Evolutionary conservation across 1,140 invertebrate species (phyloP).

Genomic region (Brachionus sp.): DNA sequence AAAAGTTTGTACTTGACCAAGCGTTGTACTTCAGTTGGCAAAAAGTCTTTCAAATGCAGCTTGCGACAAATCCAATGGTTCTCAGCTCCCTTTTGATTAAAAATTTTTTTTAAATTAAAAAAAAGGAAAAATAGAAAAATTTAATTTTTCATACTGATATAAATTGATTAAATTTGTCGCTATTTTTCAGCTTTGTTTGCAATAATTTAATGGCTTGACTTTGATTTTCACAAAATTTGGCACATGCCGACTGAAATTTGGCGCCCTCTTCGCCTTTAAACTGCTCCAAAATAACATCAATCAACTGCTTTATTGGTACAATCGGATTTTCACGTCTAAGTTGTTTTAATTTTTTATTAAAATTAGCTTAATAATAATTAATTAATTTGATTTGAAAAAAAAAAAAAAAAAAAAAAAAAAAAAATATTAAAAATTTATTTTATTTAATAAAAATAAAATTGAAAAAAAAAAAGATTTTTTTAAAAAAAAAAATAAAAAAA

Average conservation of each 20-base stretch:
- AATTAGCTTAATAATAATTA: background rate
- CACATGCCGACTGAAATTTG: slow-evolving; percentile 41
- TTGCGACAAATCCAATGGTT: slow-evolving; percentile 35
- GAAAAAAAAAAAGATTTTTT: background rate
- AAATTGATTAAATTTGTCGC: slow-evolving; percentile 43
- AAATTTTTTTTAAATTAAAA: background rate
- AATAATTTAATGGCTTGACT: slow-evolving; percentile 29
- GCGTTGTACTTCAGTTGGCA: slow-evolving; percentile 40
- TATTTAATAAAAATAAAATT: too few relatives aligned
- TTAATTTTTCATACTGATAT: too few relatives aligned
- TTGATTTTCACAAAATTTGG: slow-evolving; percentile 44
- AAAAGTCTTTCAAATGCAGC: slow-evolving; percentile 43
- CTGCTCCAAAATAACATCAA: slow-evolving; percentile 17
- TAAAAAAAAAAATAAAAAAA: background rate
- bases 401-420: too few relatives aligned
- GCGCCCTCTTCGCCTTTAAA: slow-evolving; percentile 36
- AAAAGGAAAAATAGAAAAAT: background rate
- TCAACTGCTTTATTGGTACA: slow-evolving; percentile 5
- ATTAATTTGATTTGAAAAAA: background rate
- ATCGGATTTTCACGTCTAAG: slow-evolving; percentile 14
- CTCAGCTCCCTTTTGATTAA: background rate
- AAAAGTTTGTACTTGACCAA: slow-evolving; percentile 32
- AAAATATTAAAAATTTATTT: too few relatives aligned
- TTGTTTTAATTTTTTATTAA: slow-evolving; percentile 37
- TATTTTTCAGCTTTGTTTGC: slow-evolving; percentile 40